Evolutionary conservation across 2,888 invertebrate genomes (phyloP).

Genomic region (Sycophila texana): DNA sequence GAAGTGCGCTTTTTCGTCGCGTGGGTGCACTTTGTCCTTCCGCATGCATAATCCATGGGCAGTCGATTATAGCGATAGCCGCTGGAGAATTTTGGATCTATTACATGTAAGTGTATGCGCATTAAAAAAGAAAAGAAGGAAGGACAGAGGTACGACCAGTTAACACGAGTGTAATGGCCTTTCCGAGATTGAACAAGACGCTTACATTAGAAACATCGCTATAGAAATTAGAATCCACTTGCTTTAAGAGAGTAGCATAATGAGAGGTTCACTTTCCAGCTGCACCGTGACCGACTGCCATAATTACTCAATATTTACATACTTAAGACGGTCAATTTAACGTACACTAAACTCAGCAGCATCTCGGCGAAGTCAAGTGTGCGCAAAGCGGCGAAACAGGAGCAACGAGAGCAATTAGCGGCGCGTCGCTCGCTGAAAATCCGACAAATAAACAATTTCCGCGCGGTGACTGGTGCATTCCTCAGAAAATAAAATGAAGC

Average conservation of each 20-base stretch:
- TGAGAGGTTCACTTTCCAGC: conserved; percentile 18
- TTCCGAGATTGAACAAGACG: background rate
- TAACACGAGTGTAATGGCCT: too few species aligned
- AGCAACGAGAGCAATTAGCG: background rate
- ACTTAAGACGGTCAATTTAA: too few species aligned
- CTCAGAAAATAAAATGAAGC: conserved; percentile 48
- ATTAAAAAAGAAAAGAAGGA: background rate
- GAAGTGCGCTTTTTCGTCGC: conserved; percentile 26
- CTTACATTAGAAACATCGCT: background rate
- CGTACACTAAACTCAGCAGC: too few species aligned
- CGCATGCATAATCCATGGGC: background rate
- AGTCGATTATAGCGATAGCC: background rate
- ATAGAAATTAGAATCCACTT: conserved; percentile 30
- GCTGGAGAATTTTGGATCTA: background rate
- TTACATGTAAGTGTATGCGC: background rate
- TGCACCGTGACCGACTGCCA: conserved; percentile 29
- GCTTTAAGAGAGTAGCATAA: background rate
- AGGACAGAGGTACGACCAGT: too few species aligned
- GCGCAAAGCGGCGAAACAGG: background rate
- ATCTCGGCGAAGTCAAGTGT: too few species aligned
- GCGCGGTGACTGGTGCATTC: conserved; percentile 31
- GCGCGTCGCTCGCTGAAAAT: too few species aligned
- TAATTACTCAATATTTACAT: conserved; percentile 17
- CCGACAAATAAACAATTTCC: conserved; percentile 49
- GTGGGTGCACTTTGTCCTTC: conserved; percentile 10